Evolutionary conservation across 2,113 vertebrate species (phyloP).

Genomic region (Urocitellus parryii): DNA sequence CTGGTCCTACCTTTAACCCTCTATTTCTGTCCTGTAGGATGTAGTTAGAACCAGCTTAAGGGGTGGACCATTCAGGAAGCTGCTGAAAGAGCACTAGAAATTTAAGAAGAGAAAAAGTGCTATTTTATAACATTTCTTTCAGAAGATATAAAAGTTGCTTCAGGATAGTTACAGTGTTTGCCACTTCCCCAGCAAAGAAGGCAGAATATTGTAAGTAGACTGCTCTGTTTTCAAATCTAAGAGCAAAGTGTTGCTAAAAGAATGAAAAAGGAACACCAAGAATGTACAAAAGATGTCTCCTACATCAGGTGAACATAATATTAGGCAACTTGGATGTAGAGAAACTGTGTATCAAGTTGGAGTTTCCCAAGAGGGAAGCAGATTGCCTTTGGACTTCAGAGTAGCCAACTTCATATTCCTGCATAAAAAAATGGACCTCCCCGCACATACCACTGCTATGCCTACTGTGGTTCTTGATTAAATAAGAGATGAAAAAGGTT

Average conservation of each 20-base stretch:
- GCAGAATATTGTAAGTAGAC: neutral
- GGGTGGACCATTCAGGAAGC: neutral
- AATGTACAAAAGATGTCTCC: neutral
- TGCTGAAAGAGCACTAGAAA: conserved; percentile 27
- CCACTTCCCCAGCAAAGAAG: neutral
- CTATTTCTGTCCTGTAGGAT: conserved; percentile 34
- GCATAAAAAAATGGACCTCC: neutral
- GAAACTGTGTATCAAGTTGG: neutral
- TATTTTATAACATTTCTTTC: conserved; percentile 36
- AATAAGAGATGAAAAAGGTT: neutral
- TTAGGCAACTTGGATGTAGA: neutral
- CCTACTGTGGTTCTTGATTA: neutral
- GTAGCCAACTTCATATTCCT: neutral
- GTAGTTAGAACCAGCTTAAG: neutral
- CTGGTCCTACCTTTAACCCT: neutral
- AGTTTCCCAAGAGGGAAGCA: neutral
- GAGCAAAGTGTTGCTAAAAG: neutral
- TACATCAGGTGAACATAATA: neutral
- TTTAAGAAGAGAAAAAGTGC: neutral
- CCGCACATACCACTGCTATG: neutral
- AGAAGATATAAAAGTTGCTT: neutral
- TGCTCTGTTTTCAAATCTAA: conserved; percentile 1
- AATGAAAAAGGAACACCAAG: neutral
- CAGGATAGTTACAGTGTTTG: neutral
- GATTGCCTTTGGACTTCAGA: conserved; percentile 1